Evolutionary conservation across 2,113 vertebrate genomes (phyloP), one percentile per base, ranked within the genome.

Genomic region (Scophthalmus maximus): DNA sequence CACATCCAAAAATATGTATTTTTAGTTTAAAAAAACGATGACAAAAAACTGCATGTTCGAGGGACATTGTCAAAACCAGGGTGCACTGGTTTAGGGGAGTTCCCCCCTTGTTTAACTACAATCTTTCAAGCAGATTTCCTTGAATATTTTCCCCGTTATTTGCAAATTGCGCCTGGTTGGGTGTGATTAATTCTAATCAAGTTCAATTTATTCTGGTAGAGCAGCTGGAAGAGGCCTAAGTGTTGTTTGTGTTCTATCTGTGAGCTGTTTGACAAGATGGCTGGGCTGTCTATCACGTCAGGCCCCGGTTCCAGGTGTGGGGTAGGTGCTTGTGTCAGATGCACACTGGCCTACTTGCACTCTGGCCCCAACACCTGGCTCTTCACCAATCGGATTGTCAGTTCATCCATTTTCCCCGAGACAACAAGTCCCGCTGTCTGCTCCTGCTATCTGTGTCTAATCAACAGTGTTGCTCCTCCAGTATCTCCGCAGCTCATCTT

Each of bases 161-260:
- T 92, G 87, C 88, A 93, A 92, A 92, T 91, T 87, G 78, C 86
- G 71, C 76, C 58, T 82, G 63, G 76, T 87, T 84, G 81, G 87
- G 87, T 80, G 84, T 84, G 88, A 93, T 92, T 92, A 88, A 93
- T 93, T 94, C 90, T 91, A 92, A 93, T 93, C 82, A 90, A 92
- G 89, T 91, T 91, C 89, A 93, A 93, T 93, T 93, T 93, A 93
- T 91, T 91, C 91, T 85, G 51, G 53, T 68, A 44, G 85, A 94
- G 90, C 92, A 94, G 90, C 93, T 94, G 93, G 91, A 93, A 87
- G 78, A 90, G 82, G 85, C 87, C 85, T 68, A 79, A 87, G 85
- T 87, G 86, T 85, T 88, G 83, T 76, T 77, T 83, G 75, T 49
- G 38, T 79, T 74, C 55, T 87, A 86, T 87, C 79, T 85, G 83